These are phyloP conservation scores for Olivierus martensii DNA, from an alignment of 1,140 invertebrate species.

Conservation along the genomic window DNA sequence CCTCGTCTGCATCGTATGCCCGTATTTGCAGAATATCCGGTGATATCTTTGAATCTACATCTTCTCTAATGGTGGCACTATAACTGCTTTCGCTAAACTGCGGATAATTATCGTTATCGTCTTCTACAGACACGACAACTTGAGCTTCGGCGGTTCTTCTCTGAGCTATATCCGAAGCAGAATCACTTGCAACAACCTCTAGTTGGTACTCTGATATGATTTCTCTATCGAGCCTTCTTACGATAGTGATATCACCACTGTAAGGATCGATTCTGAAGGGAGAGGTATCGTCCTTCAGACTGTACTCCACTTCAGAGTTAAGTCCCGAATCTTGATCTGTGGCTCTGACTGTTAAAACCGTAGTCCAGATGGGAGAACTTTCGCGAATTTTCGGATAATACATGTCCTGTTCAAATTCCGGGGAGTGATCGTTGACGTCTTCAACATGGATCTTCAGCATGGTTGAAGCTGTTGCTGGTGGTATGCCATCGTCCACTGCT, in stretches of 20 bases:
- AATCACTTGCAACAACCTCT: constrained; percentile 64
- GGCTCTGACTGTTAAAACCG: constrained; percentile 74
- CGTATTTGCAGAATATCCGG: constrained; percentile 72
- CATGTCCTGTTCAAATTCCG: constrained; percentile 61
- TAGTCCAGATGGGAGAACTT: constrained; percentile 65
- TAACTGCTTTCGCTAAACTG: constrained; percentile 83
- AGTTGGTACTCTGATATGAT: constrained; percentile 70
- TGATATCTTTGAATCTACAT: constrained; percentile 59
- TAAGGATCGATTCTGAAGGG: constrained; percentile 77
- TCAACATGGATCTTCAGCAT: constrained; percentile 65
- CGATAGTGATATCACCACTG: constrained; percentile 67
- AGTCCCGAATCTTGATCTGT: constrained; percentile 79
- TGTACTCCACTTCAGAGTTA: constrained; percentile 49
- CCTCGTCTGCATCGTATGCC: constrained; percentile 76
- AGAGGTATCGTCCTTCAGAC: constrained; percentile 55
- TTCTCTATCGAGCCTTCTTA: constrained; percentile 72
- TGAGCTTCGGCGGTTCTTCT: constrained; percentile 61
- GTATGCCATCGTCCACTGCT: constrained; percentile 58
- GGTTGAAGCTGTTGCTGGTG: constrained; percentile 68
- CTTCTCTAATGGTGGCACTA: constrained; percentile 61
- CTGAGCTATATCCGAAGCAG: constrained; percentile 49
- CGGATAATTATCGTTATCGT: constrained; percentile 94
- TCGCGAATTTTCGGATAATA: constrained; percentile 73
- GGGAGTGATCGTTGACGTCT: constrained; percentile 88
- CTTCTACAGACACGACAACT: constrained; percentile 63